These are phyloP conservation scores for Cartodere bifasciata DNA, from an alignment of 2,888 invertebrate species.

Conservation along the genomic window DNA sequence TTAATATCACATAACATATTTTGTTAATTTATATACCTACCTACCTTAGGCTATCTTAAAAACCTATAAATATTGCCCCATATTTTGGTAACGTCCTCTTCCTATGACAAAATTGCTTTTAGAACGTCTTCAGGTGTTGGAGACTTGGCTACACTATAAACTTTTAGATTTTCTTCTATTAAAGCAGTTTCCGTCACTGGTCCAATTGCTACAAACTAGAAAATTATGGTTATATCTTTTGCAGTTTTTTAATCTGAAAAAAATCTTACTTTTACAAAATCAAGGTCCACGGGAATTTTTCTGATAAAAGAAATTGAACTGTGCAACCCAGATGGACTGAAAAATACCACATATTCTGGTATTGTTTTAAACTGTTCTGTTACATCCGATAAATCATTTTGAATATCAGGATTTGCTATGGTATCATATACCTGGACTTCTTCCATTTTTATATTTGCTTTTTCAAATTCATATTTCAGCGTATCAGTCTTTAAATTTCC, in stretches of 20 bases:
- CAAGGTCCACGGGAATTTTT: slow-evolving; percentile 19
- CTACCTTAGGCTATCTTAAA: too few relatives aligned
- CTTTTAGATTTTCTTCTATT: slow-evolving; percentile 32
- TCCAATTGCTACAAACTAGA: slow-evolving; percentile 42
- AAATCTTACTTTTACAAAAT: slow-evolving; percentile 20
- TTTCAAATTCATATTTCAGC: slow-evolving; percentile 33
- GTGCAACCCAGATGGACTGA: slow-evolving; percentile 45
- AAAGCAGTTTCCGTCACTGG: slow-evolving; percentile 43
- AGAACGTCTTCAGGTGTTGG: slow-evolving; percentile 42
- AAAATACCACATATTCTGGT: slow-evolving; percentile 42
- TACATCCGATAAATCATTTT: slow-evolving; percentile 31
- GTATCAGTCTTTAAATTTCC: slow-evolving; percentile 43
- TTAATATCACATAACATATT: too few relatives aligned
- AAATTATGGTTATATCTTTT: slow-evolving; percentile 13
- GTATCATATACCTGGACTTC: slow-evolving; percentile 43
- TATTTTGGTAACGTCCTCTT: background rate
- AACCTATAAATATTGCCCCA: too few relatives aligned
- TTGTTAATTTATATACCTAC: too few relatives aligned
- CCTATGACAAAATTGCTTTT: slow-evolving; percentile 25
- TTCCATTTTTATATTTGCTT: slow-evolving; percentile 34
- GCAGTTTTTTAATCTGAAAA: slow-evolving; percentile 3
- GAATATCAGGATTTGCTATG: slow-evolving; percentile 35
- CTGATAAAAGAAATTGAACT: slow-evolving; percentile 35
- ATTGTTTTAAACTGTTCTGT: slow-evolving; percentile 29
- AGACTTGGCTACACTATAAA: slow-evolving; percentile 37